Evolutionary conservation across 2,888 invertebrate species (phyloP), one percentile per base, ranked within the genome.

Genomic region (Pristionchus fissidentatus): DNA sequence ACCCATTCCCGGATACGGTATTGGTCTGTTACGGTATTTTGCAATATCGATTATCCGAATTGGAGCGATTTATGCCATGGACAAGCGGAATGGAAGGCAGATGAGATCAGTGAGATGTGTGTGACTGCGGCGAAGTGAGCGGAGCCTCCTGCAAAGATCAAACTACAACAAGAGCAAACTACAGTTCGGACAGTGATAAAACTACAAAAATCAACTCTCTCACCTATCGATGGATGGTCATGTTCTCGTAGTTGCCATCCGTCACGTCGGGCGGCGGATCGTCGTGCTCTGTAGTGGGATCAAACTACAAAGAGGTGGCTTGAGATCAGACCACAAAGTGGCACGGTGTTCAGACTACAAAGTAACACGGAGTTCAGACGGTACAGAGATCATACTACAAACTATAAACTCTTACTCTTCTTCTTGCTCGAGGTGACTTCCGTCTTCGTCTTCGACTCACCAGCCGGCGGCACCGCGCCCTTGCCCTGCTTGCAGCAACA

Each of bases 401-500:
- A 55, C 55, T 55, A 55, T 26, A 55, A 52, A 62, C 62, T 32
- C 15, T 38, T 38, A 19, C 38, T 38, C 66, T 66, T 66, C 15
- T 15, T 66, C 26, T 66, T 66, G 22, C 38, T 66, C 38, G 66
- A 66, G 66, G 38, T 66, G 38, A 38, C 13, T 0, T 62, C 66
- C 5, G 38, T 22, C 38, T 10, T 38, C 19, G 19, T 66, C 38
- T 15, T 57, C 4, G n/a, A n/a, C n/a, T n/a, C n/a, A n/a, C n/a
- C n/a, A n/a, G n/a, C 57, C 57, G 57, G 3, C 66, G n/a, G n/a
- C 60, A 15, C 38, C 38, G 7, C 38, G 15, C 38, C 38, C 19
- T 66, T 66, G 38, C 38, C 38, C 66, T 66, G 35, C 66, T 66
- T 66, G 66, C 66, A 66, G 35, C 66, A 66, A n/a, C 66, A 66